Base-by-base conservation (phyloP, 1,140 invertebrate genomes). In the Heliconius melpomene region DNA sequence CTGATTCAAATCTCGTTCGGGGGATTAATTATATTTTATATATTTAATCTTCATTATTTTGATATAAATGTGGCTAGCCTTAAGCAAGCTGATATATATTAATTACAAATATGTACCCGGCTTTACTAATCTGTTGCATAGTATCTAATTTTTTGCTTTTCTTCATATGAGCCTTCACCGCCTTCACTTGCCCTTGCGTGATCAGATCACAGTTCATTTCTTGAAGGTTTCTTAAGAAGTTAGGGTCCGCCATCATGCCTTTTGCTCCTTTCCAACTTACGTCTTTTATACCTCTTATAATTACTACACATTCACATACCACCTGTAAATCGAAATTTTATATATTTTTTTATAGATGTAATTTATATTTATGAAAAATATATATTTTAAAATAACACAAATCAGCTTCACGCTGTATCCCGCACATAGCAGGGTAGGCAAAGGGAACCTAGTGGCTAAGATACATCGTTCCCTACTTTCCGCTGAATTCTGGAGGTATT, bases 211-310 rank as follows among this genome's bases (percentile, higher is more conserved):
- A 97, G 88, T 98, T 97, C 96, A 98, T 97, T 86, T 98, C 97
- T 93, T 97, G 97, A 3, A 99, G 92, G 38, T 95, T 95, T 81
- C 95, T 95, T 5, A 98, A 88, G 90, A 98, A 99, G 90, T 96
- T 97, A 0, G 97, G 97, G 90, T 98, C 98, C 1, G 97, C 96
- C 98, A 99, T 98, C 96, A 98, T 97, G 18, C 95, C 97, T 88
- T 98, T 98, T 1, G 97, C 98, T 18, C 96, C 96, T 93, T 98
- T 98, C 98, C 98, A 98, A 57, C 96, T 97, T 1, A 98, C 96
- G 72, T 98, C 98, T 83, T 97, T 98, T 13, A 96, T 95, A 2
- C 97, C 97, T 82, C 96, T 95, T 26, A 98, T 95, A 75, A 98
- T 97, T 0, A 97, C 97, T 32, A 98, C 96, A 86, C 98, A 98